Base-by-base conservation (phyloP, 64 coral and sea anemone genomes). In the Dendrophyllia cribrosa region DNA sequence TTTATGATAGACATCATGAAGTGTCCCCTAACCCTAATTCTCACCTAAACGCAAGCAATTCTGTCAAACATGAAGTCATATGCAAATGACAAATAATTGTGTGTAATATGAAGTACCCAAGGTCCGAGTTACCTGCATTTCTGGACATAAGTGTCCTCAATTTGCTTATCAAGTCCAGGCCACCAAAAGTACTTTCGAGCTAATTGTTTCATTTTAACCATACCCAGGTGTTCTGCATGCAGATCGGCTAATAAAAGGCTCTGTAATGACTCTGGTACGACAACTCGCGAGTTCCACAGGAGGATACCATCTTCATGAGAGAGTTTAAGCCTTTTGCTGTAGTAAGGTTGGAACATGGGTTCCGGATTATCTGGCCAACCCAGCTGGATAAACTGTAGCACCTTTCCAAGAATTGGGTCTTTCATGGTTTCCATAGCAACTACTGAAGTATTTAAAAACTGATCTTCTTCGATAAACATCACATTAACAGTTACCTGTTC, bases 391-490 rank as follows among this genome's bases (percentile, higher is more conserved):
- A 48, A 90, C 14, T 58, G 34, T 34, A 34, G 34, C 34, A 34
- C 34, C 34, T 34, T 34, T 34, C 34, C 34, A 34, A 34, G 34
- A 34, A 69, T 24, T 68, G 49, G 60, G 34, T 79, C 74, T 21
- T 62, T 79, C 58, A 3, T 79, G n/a, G 88, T 89, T 89, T 89
- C 88, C 74, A 65, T 78, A 55, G 88, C 88, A 59, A 76, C 87
- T 22, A 68, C 58, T n/a, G n/a, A n/a, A 51, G 16, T 58, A 17
- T 15, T 52, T 85, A 25, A 9, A 44, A 85, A 64, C 34, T 25
- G 17, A 64, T 85, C 81, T 56, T 10, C 81, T 85, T 85, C 1
- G 16, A 20, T 85, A 65, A 85, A 85, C 16, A 85, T 44, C 4
- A 85, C 81, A 17, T 85, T 44, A 1, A 34, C 81, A 9, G 58